Base-by-base conservation (phyloP, 53 echinoderm and acorn worm species). In the Luidia sarsii region DNA sequence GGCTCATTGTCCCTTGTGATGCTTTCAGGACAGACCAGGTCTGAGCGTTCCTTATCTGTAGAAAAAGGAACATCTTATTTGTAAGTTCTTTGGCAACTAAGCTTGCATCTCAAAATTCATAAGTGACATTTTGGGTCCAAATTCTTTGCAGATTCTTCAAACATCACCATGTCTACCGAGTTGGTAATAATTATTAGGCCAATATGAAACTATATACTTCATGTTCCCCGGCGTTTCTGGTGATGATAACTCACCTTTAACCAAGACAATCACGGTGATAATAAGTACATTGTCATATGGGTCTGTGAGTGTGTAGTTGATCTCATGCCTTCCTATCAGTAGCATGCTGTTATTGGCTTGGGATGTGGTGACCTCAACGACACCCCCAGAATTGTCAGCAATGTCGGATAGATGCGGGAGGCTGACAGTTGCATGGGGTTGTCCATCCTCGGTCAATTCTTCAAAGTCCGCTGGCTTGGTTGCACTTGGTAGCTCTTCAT, bases 331-430 rank as follows among this genome's bases (percentile, higher is more conserved):
- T 3, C 63, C 63, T 1, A 63, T 63, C 7, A 16, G 20, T n/a
- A 63, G 63, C 63, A 36, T 35, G 34, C 63, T 63, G 63, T 63
- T 63, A n/a, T 63, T 63, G 63, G 18, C 63, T 10, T 34, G 63
- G 33, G 63, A 63, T 20, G 63, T 63, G 3, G 63, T 63, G 35
- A 63, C 36, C 16, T 2, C 36, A 13, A 63, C 63, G 11, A 29
- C 35, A 6, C 63, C 63, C 19, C 63, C 63, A 63, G 63, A 63
- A 35, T 63, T 63, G 63, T 63, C 63, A 4, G 36, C 36, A 4
- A 63, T n/a, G 20, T 63, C 2, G 20, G 63, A n/a, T 34, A 36
- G 63, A 14, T 15, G 20, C 18, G 63, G 63, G 19, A 63, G 63
- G 63, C 35, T 35, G 37, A 63, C 63, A 0, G 37, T 63, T 8